phyloP scores from a whole-genome alignment of 2,113 vertebrate genomes.

The Pterocles burchelli region DNA sequence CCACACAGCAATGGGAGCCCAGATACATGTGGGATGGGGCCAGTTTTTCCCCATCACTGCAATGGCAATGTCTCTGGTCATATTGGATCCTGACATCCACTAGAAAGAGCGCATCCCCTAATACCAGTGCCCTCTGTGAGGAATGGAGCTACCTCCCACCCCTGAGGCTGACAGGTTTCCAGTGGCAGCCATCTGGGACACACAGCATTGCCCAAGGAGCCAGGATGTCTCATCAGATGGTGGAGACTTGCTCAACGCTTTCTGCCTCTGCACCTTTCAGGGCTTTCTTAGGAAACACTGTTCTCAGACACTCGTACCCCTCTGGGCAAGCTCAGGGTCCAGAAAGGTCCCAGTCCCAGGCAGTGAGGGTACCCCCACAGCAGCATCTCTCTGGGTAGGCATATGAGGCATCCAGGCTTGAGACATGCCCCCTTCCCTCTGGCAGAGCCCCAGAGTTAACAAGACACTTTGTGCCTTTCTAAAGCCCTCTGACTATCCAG shows the following conservation, averaged over 20 bases:
- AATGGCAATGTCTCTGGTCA: rapidly evolving
- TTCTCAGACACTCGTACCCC: neutral
- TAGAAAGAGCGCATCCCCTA: neutral
- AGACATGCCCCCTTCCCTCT: neutral
- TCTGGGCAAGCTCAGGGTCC: neutral
- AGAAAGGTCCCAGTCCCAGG: no score
- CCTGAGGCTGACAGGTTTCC: neutral
- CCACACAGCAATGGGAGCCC: neutral
- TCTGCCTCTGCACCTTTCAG: neutral
- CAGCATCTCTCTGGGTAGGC: neutral
- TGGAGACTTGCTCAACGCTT: neutral
- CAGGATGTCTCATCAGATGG: neutral
- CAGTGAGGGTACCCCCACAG: neutral
- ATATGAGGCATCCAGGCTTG: rapidly evolving
- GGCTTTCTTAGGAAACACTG: neutral
- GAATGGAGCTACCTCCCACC: neutral
- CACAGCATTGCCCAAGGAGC: neutral
- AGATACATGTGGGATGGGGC: neutral
- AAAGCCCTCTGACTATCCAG: neutral
- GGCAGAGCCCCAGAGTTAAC: neutral
- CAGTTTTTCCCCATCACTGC: neutral
- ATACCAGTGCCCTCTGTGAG: neutral
- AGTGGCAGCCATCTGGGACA: neutral
- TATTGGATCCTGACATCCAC: neutral
- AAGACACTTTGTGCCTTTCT: neutral